Percentiles rank a stretch among this genome's conserved stretches.
Evolutionary conservation across 92 coral and sea anemone genomes (phyloP).

Genomic region (Porites divaricata): DNA sequence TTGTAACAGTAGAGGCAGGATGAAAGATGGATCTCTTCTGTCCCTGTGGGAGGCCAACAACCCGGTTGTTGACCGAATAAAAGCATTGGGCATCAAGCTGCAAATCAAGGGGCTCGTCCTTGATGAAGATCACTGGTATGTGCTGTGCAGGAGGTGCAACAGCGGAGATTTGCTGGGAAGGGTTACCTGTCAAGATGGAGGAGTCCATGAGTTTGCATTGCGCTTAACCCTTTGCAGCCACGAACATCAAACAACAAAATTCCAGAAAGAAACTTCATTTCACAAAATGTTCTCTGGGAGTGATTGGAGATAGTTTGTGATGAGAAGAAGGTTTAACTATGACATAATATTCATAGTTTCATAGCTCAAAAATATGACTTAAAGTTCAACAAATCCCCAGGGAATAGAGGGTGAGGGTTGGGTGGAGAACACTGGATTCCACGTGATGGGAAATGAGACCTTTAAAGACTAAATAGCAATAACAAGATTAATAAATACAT

Average conservation of each 20-base stretch:
- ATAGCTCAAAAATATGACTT: too few relatives aligned
- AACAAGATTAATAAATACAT: too few relatives aligned
- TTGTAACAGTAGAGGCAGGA: constrained; percentile 9
- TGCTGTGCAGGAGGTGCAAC: constrained; percentile 12
- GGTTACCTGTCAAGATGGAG: constrained; percentile 13
- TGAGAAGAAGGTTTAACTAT: too few relatives aligned
- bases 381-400: too few relatives aligned
- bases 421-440: too few relatives aligned
- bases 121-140: constrained; percentile 36
- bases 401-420: too few relatives aligned
- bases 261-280: neutral
- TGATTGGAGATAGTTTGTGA: too few relatives aligned
- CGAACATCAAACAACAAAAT: neutral
- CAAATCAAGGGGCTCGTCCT: constrained; percentile 12
- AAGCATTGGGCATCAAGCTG: neutral
- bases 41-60: neutral
- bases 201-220: neutral
- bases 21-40: constrained; percentile 17
- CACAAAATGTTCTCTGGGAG: too few relatives aligned
- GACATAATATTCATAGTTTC: too few relatives aligned
- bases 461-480: too few relatives aligned
- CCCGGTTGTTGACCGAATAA: neutral
- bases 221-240: neutral
- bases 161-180: neutral
- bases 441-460: too few relatives aligned